Base-by-base conservation (phyloP, 2,797 vertebrate genomes). In the Lagorchestes hirsutus region DNA sequence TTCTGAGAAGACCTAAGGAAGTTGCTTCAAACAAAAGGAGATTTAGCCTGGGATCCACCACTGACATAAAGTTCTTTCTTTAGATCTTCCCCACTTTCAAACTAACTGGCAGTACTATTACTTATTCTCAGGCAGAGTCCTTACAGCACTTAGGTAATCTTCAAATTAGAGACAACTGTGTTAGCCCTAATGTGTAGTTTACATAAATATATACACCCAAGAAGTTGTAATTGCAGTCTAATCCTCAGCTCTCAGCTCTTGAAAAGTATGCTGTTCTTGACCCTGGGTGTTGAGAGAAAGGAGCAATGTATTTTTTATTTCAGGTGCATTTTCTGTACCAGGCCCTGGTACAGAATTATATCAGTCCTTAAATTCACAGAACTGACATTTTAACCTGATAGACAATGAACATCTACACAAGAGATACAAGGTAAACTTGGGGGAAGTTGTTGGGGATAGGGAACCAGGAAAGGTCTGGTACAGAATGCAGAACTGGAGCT, bases 261-360 rank as follows among this genome's bases (percentile, higher is more conserved):
- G 57, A 94, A 96, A 58, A n/a, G 82, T 93, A 2, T 93, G 87
- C 54, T 54, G 92, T 91, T 96, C 93, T 96, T 58, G 40, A 55
- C 90, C 90, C 12, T n/a, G 24, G 87, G n/a, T 28, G 31, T 24
- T 54, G n/a, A 67, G 91, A 95, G 10, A 95, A 46, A 91, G 56
- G 59, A 55, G 58, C 40, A 6, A 5, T 11, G 18, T 2, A n/a
- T 31, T 91, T 90, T 50, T 58, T 31, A 16, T 4, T 1, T 50
- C 62, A 29, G 92, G 67, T 57, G 22, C 13, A 54, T 14, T n/a
- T 9, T n/a, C 90, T 59, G 22, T 50, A 58, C 90, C 29, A 58
- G 91, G 50, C 67, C 56, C 11, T 31, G 11, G 12, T 31, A 62
- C 58, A 62, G 58, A 62, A 31, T 31, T 57, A 3, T 4, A 62